Percentiles rank a stretch among this genome's conserved stretches.
Evolutionary conservation across 2,797 vertebrate species (phyloP).

Genomic region (Pipistrellus pipistrellus): DNA sequence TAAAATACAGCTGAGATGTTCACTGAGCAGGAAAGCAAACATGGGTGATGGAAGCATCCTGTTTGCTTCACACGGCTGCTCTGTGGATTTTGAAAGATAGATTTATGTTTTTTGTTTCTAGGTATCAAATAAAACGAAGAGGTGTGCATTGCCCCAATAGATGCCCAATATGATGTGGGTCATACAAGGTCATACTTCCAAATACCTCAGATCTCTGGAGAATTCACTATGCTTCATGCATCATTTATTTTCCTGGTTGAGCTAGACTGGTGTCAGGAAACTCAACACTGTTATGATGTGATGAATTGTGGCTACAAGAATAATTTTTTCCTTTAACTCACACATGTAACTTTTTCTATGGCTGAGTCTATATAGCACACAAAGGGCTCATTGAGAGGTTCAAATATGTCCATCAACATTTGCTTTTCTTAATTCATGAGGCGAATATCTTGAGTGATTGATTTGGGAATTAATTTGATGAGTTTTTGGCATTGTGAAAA

Average conservation of each 20-base stretch:
- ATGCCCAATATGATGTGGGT: slow-evolving; percentile 74
- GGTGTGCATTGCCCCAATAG: slow-evolving; percentile 41
- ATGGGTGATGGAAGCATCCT: slow-evolving; percentile 61
- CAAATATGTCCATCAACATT: neutral
- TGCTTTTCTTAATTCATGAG: slow-evolving; percentile 45
- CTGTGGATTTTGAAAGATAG: slow-evolving; percentile 67
- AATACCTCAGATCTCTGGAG: slow-evolving; percentile 78
- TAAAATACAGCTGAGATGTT: slow-evolving; percentile 74
- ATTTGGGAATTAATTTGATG: slow-evolving; percentile 48
- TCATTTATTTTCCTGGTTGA: slow-evolving; percentile 73
- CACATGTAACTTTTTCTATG: neutral
- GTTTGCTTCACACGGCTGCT: slow-evolving; percentile 69
- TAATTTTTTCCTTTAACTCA: slow-evolving; percentile 82
- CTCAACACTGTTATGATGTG: slow-evolving; percentile 80
- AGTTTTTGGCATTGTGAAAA: slow-evolving; percentile 37
- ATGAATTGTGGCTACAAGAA: slow-evolving; percentile 84
- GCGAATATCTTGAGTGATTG: slow-evolving; percentile 57
- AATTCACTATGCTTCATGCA: slow-evolving; percentile 70
- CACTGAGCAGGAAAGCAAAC: slow-evolving; percentile 78
- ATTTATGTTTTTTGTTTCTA: slow-evolving; percentile 77
- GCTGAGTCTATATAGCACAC: slow-evolving; percentile 31
- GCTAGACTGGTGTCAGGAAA: slow-evolving; percentile 78
- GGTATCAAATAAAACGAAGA: slow-evolving; percentile 80
- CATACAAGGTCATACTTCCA: slow-evolving; percentile 68
- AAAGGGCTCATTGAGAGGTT: slow-evolving; percentile 50